Evolutionary conservation across 2,113 vertebrate genomes (phyloP), one percentile per base, ranked within the genome.

Genomic region (Gambusia holbrooki): DNA sequence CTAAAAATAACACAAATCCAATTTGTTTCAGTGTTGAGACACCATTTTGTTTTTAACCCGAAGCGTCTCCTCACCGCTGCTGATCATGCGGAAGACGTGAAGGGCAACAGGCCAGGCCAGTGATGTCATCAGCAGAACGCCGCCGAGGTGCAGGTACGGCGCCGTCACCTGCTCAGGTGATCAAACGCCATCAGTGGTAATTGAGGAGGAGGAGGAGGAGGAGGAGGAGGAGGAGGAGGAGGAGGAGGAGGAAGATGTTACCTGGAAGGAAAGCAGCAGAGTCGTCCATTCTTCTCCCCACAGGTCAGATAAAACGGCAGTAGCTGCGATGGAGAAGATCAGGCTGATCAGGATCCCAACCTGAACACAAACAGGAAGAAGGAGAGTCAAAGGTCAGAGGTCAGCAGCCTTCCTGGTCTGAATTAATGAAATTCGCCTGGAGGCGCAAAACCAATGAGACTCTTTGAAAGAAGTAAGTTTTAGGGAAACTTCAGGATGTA

Each of bases 91-190:
- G 83, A 95, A 94, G 88, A 95, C 94, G 79, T 97, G 94, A 68
- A 96, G 73, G 22, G 96, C 94, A 51, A 96, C 85, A 0, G 96
- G 96, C 96, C 96, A 97, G 13, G 96, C 92, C 72, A 97, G 83
- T 3, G 92, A 75, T 0, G 95, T 94, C 95, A 95, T 94, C 64
- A 93, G 28, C 0, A 90, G 58, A 77, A 96, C 94, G 79, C 95
- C 95, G 0, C 95, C 94, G 74, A 97, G 32, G 0, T 97, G 96
- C 17, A 97, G 88, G 67, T 94, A 97, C 6, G 96, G 96, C 4
- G 96, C 96, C 0, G 96, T 96, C 28, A 97, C 87, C 96, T 92
- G 73, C 9, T 37, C 29, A 60, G 30, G 27, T 65, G 0, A 63
- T 3, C 28, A 8, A 62, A 54, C n/a, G n/a, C 42, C 0, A 11